Conservation (phyloP, 1,140 invertebrate species). For the Zaprionus inermis region DNA sequence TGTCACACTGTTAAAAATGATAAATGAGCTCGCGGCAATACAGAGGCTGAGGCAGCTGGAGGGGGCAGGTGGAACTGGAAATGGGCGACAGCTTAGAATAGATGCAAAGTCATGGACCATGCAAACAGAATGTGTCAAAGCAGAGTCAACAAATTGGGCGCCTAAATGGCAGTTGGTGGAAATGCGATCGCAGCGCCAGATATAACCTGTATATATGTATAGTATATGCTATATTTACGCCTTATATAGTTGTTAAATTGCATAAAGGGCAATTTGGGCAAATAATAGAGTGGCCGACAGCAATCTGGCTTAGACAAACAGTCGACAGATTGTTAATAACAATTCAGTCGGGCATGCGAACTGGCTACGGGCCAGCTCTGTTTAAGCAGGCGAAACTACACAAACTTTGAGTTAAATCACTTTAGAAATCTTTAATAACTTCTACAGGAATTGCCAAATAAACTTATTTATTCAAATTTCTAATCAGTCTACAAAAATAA, state of each 20-base stretch:
- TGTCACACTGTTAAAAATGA: slow-evolving; percentile 61
- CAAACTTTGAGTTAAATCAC: too few relatives aligned
- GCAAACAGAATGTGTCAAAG: slow-evolving; percentile 30
- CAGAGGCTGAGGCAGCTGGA: not conserved
- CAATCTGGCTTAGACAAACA: not conserved
- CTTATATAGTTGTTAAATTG: slow-evolving; percentile 7
- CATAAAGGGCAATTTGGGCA: not conserved
- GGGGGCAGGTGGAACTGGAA: not conserved
- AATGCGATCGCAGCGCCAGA: slow-evolving; percentile 25
- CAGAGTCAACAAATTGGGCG: slow-evolving; percentile 59
- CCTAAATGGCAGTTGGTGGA: slow-evolving; percentile 59
- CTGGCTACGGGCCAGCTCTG: not conserved
- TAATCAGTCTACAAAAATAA: too few relatives aligned
- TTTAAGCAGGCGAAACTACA: not conserved
- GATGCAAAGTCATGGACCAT: slow-evolving; percentile 54
- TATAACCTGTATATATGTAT: not conserved
- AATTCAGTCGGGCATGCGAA: slow-evolving; percentile 13
- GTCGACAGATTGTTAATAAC: not conserved
- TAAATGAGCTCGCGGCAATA: slow-evolving; percentile 41
- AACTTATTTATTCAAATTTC: too few relatives aligned
- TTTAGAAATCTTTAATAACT: too few relatives aligned
- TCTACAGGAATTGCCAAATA: too few relatives aligned
- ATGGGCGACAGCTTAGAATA: slow-evolving; percentile 29
- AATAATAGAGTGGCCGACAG: not conserved
- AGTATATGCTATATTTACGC: not conserved